Percentiles rank a stretch among this genome's conserved stretches.
Conservation (phyloP, 1,140 invertebrate species). For the Drosophila azteca region DNA sequence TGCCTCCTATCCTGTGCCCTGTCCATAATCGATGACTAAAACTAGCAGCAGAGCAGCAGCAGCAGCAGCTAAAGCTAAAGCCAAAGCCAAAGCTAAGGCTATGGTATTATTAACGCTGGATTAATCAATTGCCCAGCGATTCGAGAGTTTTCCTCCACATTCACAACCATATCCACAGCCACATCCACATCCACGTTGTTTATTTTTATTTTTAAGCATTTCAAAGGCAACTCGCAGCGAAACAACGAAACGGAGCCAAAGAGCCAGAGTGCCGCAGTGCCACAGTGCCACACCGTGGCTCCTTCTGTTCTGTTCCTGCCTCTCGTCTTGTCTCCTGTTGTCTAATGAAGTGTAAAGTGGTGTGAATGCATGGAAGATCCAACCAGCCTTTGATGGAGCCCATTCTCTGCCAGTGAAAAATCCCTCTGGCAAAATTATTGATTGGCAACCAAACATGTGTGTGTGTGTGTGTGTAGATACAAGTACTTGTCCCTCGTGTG, state of each 20-base stretch:
- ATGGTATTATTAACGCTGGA: slow-evolving; percentile 71
- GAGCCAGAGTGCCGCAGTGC: slow-evolving; percentile 15
- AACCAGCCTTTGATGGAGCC: slow-evolving; percentile 67
- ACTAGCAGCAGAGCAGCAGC: slow-evolving; percentile 1
- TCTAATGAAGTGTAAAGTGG: slow-evolving; percentile 77
- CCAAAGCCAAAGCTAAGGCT: neutral
- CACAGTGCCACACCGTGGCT: neutral
- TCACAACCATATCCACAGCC: no score
- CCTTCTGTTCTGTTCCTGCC: neutral
- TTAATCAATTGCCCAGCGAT: slow-evolving; percentile 77
- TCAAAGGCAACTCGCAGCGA: slow-evolving; percentile 50
- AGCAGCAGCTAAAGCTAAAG: no score
- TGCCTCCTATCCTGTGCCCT: no score
- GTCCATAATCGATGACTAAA: slow-evolving; percentile 3
- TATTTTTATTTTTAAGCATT: slow-evolving; percentile 68
- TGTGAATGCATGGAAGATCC: slow-evolving; percentile 57
- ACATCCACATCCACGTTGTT: slow-evolving; percentile 21
- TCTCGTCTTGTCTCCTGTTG: slow-evolving; percentile 23
- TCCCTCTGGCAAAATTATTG: slow-evolving; percentile 54
- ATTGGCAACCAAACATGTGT: slow-evolving; percentile 27
- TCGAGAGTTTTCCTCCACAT: slow-evolving; percentile 41
- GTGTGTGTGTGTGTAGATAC: neutral
- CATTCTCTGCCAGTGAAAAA: slow-evolving; percentile 10
- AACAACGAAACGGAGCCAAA: slow-evolving; percentile 16
- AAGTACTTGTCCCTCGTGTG: neutral